These are phyloP conservation scores for Brevimyrus niger DNA, from an alignment of 2,113 vertebrate species.

Conservation along the genomic window DNA sequence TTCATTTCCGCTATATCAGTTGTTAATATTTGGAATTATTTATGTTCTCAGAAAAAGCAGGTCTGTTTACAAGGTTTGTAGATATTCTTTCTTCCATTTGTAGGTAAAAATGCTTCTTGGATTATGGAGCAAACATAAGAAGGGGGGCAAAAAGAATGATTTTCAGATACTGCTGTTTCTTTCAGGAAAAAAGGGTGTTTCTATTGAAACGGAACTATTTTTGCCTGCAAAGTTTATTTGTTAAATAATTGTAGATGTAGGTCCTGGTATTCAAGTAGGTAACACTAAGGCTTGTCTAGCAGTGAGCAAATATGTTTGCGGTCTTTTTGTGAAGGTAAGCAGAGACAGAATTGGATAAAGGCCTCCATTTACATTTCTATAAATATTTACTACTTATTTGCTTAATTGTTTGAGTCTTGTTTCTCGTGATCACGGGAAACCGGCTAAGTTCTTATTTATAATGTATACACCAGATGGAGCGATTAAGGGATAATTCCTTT, in stretches of 20 bases:
- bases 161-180: conserved; percentile 99
- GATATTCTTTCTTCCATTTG: conserved; percentile 98
- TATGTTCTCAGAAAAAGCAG: conserved; percentile 97
- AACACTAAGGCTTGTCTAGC: conserved; percentile 98
- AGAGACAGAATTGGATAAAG: conserved; percentile 55
- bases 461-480: conserved; percentile 52
- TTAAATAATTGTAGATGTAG: conserved; percentile 99
- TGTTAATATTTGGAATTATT: conserved; percentile 99
- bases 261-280: conserved; percentile 98
- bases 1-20: conserved; percentile 91
- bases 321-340: conserved; percentile 47
- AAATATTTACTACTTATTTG: conserved; percentile 89
- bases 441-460: conserved; percentile 55
- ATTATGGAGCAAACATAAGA: conserved; percentile 75
- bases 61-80: conserved; percentile 99
- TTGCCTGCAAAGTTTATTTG: conserved; percentile 99
- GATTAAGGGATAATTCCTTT: conserved; percentile 54
- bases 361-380: conserved; percentile 88
- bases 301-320: conserved; percentile 76
- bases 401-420: conserved; percentile 73
- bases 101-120: conserved; percentile 98
- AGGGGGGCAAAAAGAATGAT: conserved; percentile 47
- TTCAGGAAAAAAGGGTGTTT: conserved; percentile 96
- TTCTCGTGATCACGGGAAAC: conserved; percentile 83
- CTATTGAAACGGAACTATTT: conserved; percentile 99